Base-by-base conservation (phyloP, 2,888 invertebrate genomes). In the Lysandra coridon region DNA sequence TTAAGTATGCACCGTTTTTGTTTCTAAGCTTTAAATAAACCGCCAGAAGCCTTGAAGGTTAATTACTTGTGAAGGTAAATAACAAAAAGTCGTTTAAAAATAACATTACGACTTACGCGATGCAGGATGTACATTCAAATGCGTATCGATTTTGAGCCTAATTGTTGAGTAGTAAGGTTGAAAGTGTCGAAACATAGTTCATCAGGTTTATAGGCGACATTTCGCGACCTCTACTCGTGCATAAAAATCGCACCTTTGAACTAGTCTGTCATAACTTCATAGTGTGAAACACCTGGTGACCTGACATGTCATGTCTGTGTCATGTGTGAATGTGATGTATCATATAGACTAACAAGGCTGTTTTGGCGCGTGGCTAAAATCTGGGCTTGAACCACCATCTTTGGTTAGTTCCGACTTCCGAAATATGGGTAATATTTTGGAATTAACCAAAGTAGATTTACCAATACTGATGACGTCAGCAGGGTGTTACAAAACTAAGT, bases 11-110 rank as follows among this genome's bases (percentile, higher is more conserved):
- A 57, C 4, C 17, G 57, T 30, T 64, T 64, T 64, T 64, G 12
- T 64, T 64, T 64, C 64, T 64, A 64, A 64, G 1, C 62, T 12
- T 64, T 30, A 30, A 30, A 64, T 64, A 64, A 64, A 64, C 64
- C 10, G 30, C 30, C 3, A 4, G 23, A 64, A 64, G 2, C 64
- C 64, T 23, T 64, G 64, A 64, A 64, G 64, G 64, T 64, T 64
- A 64, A 64, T 64, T 64, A 12, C 64, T 64, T 64, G 64, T 30
- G 64, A 64, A 64, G 30, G 64, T 64, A 30, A 64, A 30, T 64
- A 30, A 12, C 64, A 64, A 64, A 64, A 57, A 57, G 57, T 57
- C 57, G 57, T 57, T 57, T 57, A 57, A 57, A 57, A 64, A 64
- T 12, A 64, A 64, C 64, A 12, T 10, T 1, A 2, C n/a, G 10